Evolutionary conservation across 2,888 invertebrate genomes (phyloP).

Genomic region (Quadroppia sp.): DNA sequence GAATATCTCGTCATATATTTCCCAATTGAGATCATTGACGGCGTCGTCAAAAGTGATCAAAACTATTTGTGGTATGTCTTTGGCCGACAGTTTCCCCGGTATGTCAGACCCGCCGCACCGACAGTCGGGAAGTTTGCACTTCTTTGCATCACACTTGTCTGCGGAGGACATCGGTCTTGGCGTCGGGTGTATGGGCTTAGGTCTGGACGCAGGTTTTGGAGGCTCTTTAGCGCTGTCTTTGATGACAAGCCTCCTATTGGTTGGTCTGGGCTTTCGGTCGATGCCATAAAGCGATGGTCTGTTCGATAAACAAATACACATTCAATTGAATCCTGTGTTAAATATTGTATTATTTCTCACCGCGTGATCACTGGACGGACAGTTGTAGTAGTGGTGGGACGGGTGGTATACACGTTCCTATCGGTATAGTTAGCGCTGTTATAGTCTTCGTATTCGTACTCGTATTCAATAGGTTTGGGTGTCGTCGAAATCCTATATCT

Average conservation of each 20-base stretch:
- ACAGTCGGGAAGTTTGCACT: conserved; percentile 82
- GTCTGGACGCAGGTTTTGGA: conserved; percentile 47
- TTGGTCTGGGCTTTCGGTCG: conserved; percentile 36
- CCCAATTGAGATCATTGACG: conserved; percentile 90
- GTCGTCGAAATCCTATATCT: conserved; percentile 4
- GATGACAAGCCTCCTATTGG: conserved; percentile 37
- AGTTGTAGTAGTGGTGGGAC: conserved; percentile 38
- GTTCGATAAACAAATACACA: neutral
- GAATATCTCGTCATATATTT: conserved; percentile 68
- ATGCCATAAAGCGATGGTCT: conserved; percentile 32
- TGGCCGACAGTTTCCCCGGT: conserved; percentile 75
- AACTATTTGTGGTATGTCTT: conserved; percentile 84
- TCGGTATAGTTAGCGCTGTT: conserved; percentile 31
- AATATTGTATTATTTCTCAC: neutral
- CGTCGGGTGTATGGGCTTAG: conserved; percentile 48
- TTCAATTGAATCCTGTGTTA: neutral
- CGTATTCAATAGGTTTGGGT: neutral
- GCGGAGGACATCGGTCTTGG: conserved; percentile 47
- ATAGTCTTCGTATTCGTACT: conserved; percentile 33
- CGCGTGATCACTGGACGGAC: neutral
- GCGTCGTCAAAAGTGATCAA: conserved; percentile 90
- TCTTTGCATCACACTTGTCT: conserved; percentile 80
- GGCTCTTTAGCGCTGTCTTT: conserved; percentile 29
- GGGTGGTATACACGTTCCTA: neutral
- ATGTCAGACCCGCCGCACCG: conserved; percentile 85